Evolutionary conservation across 2,113 vertebrate genomes (phyloP).

Genomic region (Silurus asotus): DNA sequence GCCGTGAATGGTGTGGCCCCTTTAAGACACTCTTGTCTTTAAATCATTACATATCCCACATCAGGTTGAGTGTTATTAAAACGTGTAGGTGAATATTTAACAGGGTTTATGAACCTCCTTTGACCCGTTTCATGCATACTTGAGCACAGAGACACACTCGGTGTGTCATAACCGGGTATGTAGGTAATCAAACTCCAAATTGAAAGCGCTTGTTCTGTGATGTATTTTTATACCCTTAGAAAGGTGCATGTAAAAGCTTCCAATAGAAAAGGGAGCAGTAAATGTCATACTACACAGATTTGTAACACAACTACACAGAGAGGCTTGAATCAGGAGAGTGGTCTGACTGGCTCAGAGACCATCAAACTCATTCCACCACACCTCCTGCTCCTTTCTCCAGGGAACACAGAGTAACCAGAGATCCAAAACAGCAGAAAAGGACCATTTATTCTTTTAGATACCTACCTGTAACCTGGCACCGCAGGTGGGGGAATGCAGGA

Average conservation of each 20-base stretch:
- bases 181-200: slow-evolving; percentile 17
- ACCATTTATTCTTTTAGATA: slow-evolving; percentile 77
- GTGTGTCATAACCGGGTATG: neutral
- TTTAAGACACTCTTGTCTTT: slow-evolving; percentile 39
- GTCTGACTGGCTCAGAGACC: slow-evolving; percentile 68
- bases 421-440: slow-evolving; percentile 72
- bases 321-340: slow-evolving; percentile 62
- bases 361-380: slow-evolving; percentile 57
- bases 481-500: slow-evolving; percentile 48
- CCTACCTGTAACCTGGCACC: slow-evolving; percentile 73
- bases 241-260: slow-evolving; percentile 45
- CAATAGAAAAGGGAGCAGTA: slow-evolving; percentile 55
- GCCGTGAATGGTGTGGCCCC: neutral
- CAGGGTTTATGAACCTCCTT: slow-evolving; percentile 46
- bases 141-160: neutral
- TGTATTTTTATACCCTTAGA: slow-evolving; percentile 24
- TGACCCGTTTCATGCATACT: slow-evolving; percentile 29
- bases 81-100: slow-evolving; percentile 66
- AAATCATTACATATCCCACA: slow-evolving; percentile 69
- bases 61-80: slow-evolving; percentile 50
- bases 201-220: neutral
- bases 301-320: slow-evolving; percentile 51
- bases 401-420: slow-evolving; percentile 70
- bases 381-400: slow-evolving; percentile 62
- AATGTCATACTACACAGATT: slow-evolving; percentile 59